Percentiles rank a stretch among this genome's conserved stretches.
These are phyloP conservation scores for Dicyrtoma fusca DNA, from an alignment of 2,888 invertebrate species.

Conservation along the genomic window DNA sequence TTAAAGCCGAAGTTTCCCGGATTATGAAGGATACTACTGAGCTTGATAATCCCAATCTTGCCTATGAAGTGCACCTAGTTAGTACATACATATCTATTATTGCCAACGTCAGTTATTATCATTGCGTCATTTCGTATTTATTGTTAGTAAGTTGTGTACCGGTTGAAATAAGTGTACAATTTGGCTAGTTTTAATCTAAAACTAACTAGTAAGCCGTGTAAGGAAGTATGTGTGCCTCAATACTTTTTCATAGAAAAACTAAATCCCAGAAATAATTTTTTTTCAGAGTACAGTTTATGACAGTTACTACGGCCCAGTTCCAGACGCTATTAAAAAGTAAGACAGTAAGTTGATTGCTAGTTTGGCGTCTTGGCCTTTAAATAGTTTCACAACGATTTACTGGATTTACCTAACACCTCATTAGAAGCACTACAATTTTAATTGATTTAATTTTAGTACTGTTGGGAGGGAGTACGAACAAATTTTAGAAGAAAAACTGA, in stretches of 20 bases:
- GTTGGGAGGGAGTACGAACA: conserved; percentile 86
- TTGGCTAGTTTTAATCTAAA: no score
- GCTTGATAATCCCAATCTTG: conserved; percentile 71
- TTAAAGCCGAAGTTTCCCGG: conserved; percentile 61
- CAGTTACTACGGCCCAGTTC: conserved; percentile 79
- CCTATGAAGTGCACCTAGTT: conserved; percentile 77
- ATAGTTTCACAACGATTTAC: no score
- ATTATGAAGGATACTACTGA: conserved; percentile 73
- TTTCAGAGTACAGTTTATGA: conserved; percentile 77
- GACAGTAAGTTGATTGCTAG: no score
- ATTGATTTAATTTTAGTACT: conserved; percentile 67
- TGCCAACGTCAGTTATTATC: no score
- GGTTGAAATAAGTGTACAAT: no score
- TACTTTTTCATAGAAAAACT: no score
- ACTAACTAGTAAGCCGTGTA: no score
- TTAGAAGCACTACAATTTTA: no score
- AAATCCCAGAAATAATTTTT: conserved; percentile 57
- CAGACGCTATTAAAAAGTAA: conserved; percentile 78
- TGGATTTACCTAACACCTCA: no score
- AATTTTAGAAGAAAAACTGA: conserved; percentile 69
- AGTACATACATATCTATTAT: conserved; percentile 54
- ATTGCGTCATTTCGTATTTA: no score
- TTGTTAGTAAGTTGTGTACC: no score
- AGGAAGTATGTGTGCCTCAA: background rate
- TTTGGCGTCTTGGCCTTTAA: no score